Percentiles rank a stretch among this genome's conserved stretches.
Conservation (phyloP, 2,113 vertebrate species). For the Microtus oregoni region DNA sequence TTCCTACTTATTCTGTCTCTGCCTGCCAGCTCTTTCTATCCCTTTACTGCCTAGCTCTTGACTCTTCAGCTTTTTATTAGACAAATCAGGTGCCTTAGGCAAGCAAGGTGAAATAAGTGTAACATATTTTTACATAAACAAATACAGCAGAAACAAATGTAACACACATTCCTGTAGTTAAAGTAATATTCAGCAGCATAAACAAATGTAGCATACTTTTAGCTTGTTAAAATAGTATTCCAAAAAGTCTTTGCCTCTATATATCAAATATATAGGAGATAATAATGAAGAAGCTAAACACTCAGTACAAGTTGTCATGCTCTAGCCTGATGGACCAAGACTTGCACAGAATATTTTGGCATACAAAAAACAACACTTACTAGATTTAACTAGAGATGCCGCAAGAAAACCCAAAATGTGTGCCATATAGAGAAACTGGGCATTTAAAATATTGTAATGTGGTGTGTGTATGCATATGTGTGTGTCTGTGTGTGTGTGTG, state of each 20-base stretch:
- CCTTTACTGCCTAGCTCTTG: not conserved
- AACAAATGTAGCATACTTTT: not conserved
- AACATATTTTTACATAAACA: not conserved
- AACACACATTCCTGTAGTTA: not conserved
- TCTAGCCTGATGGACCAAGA: not conserved
- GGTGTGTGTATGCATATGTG: not conserved
- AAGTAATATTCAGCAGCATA: not conserved
- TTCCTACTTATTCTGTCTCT: not conserved
- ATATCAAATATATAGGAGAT: not conserved
- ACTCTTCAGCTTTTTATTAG: not conserved
- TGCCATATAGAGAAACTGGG: not conserved
- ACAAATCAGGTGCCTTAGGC: not conserved
- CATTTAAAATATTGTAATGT: conserved; percentile 19
- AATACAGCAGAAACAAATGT: not conserved
- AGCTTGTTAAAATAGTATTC: not conserved
- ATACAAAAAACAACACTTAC: not conserved
- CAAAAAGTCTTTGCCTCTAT: not conserved
- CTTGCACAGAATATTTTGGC: conserved; percentile 6
- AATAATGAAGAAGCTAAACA: not conserved
- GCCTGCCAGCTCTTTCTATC: not conserved
- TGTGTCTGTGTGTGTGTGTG: not conserved
- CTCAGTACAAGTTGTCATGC: not conserved
- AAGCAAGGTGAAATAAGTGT: not conserved
- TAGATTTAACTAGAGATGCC: not conserved
- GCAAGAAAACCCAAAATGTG: not conserved